Base-by-base conservation (phyloP, 2,888 invertebrate species). In the Lasius fuliginosus region DNA sequence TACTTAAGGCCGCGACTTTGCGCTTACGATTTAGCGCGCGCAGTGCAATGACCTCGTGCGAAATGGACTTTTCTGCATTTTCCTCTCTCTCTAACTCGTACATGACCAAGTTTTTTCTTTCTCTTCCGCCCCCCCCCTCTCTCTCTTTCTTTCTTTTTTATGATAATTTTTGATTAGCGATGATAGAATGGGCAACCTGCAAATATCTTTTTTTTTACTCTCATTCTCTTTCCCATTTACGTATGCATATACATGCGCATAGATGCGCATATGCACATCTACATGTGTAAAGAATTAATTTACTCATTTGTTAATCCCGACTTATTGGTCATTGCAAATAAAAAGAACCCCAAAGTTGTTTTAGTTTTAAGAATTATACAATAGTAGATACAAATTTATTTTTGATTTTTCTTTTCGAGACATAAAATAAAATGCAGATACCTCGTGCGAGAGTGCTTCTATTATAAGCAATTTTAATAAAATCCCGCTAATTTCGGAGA, bases 11-110 rank as follows among this genome's bases (percentile, higher is more conserved):
- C 86, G 53, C 76, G 87, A 87, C 87, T 89, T 88, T 53, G 83
- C 81, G 90, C 89, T 46, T 15, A 46, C 4, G 88, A 90, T 90
- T 90, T 90, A 90, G 86, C 88, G 85, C 88, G 76, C 86, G 68
- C 89, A 83, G 90, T 89, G 90, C 90, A 90, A 91, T 88, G 90
- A 90, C 91, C 90, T 85, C 90, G 86, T 85, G 91, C 90, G 87
- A 79, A 79, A 90, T 87, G 87, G 86, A 86, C 82, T 83, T 86
- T 83, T 83, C 76, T 85, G 84, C 76, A 83, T 82, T 49, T 74
- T 46, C 79, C 87, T 86, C 30, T 33, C 75, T 56, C 77, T 71
- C 68, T 73, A 33, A 64, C 58, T 85, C 60, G 84, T 67, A 62
- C 68, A 62, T 73, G 73, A 60, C 64, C 64, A 42, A 79, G 75